These are phyloP conservation scores for Etia nguti DNA, from an alignment of 2,113 vertebrate species.

Conservation along the genomic window DNA sequence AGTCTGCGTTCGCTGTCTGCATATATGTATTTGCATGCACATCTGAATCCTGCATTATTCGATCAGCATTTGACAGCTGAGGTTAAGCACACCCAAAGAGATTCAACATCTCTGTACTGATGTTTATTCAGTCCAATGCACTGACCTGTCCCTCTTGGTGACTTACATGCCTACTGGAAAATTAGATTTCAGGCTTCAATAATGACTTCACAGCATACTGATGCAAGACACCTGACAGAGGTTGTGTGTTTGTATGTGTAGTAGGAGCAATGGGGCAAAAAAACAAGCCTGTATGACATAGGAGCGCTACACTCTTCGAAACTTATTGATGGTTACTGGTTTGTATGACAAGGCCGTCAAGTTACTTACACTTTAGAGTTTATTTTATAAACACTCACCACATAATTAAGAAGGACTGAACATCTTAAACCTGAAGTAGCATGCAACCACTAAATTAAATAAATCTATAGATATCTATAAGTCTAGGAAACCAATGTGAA, in stretches of 20 bases:
- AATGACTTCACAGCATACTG: conserved; percentile 42
- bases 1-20: not conserved
- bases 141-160: not conserved
- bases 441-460: not conserved
- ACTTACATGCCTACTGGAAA: conserved; percentile 2
- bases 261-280: not conserved
- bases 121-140: conserved; percentile 27
- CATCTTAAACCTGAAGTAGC: not conserved
- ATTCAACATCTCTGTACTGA: not conserved
- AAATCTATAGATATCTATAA: not conserved
- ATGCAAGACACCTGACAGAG: not conserved
- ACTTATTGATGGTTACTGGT: not conserved
- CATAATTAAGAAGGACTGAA: not conserved
- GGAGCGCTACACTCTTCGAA: not conserved
- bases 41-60: not conserved
- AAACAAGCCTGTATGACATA: not conserved
- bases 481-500: not conserved
- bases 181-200: conserved; percentile 41
- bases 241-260: not conserved
- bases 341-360: not conserved
- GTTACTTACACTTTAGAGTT: not conserved
- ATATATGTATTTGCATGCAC: not conserved
- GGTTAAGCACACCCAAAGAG: not conserved
- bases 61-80: conserved; percentile 1
- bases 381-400: conserved; percentile 22